Percentiles rank a stretch among this genome's conserved stretches.
Conservation (phyloP, 2,888 invertebrate species). For the Tipula lateralis region DNA sequence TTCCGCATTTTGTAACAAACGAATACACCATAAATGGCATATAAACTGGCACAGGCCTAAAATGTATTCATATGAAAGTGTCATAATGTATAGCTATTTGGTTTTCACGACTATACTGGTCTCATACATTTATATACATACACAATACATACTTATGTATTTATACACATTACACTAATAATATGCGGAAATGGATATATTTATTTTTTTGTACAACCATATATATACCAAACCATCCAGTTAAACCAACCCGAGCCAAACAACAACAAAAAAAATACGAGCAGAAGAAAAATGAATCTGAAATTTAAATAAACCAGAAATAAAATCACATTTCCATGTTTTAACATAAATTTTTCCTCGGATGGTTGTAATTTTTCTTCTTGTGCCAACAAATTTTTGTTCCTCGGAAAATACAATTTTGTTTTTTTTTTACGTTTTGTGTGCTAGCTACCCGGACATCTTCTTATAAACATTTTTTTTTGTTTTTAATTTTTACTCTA, state of each 20-base stretch:
- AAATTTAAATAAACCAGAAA: conserved; percentile 24
- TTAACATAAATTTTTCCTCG: background rate
- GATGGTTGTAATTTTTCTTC: background rate
- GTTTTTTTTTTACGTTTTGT: background rate
- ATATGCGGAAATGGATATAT: background rate
- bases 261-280: background rate
- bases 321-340: conserved; percentile 24
- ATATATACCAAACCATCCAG: background rate
- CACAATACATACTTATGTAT: background rate
- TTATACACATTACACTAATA: background rate
- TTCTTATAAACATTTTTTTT: background rate
- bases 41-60: background rate
- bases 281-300: background rate
- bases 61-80: conserved; percentile 11
- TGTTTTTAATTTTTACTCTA: background rate
- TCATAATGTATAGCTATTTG: conserved; percentile 19
- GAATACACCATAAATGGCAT: background rate
- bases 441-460: background rate
- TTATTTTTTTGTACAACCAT: background rate
- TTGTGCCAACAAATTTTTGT: background rate
- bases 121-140: background rate
- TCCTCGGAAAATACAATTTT: background rate
- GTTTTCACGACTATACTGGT: background rate
- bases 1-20: background rate
- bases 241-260: background rate